phyloP scores from a whole-genome alignment of 2,113 vertebrate species.

The Carassius carassius region DNA sequence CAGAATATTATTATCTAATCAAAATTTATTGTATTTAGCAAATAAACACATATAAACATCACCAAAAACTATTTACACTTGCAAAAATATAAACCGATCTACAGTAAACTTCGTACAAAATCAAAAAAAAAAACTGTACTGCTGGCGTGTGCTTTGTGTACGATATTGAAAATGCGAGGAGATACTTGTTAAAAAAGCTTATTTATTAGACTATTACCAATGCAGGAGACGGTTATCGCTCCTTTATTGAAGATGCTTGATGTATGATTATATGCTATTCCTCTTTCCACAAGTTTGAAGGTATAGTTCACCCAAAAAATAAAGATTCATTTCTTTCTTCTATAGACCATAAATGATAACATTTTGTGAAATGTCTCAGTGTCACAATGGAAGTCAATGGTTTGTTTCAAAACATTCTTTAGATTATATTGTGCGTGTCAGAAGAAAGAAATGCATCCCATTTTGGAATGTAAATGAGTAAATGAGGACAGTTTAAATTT shows the following conservation, averaged over 20 bases:
- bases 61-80: constrained; percentile 56
- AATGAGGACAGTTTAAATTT: not conserved
- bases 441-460: not conserved
- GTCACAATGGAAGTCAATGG: not conserved
- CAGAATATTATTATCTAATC: constrained; percentile 9
- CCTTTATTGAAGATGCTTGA: not conserved
- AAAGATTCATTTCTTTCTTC: not conserved
- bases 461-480: not conserved
- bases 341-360: not conserved
- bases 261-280: not conserved
- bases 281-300: not conserved
- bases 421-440: not conserved
- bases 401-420: not conserved
- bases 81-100: constrained; percentile 50
- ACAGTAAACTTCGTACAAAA: constrained; percentile 37
- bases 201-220: constrained; percentile 7
- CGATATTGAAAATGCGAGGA: constrained; percentile 9
- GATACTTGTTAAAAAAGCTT: constrained; percentile 19
- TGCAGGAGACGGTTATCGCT: not conserved
- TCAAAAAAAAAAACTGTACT: constrained; percentile 6
- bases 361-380: not conserved
- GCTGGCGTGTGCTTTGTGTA: constrained; percentile 3
- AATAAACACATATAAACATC: constrained; percentile 54
- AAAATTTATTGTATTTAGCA: constrained; percentile 48
- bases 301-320: not conserved